phyloP scores from a whole-genome alignment of 2,888 invertebrate species.

The Vesta saturnalis region DNA sequence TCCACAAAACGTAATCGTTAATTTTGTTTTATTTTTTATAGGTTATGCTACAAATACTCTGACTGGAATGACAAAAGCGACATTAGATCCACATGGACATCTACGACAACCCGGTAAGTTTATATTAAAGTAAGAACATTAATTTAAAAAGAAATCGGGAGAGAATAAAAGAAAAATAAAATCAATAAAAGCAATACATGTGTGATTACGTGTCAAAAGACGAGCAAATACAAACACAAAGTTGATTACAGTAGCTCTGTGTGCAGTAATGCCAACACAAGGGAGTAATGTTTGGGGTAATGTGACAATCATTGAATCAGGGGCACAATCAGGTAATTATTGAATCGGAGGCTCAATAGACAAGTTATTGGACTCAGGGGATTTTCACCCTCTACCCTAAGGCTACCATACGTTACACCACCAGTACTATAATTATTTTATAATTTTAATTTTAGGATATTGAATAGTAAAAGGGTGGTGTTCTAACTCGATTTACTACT shows the following conservation, averaged over 20 bases:
- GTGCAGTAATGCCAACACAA: constrained; percentile 50
- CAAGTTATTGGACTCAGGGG: constrained; percentile 54
- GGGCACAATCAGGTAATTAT: constrained; percentile 60
- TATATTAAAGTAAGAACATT: not conserved
- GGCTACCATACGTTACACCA: constrained; percentile 16
- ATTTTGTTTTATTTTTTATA: constrained; percentile 62
- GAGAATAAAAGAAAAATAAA: constrained; percentile 11
- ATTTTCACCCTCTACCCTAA: constrained; percentile 42
- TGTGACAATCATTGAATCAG: constrained; percentile 59
- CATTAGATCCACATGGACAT: constrained; percentile 89
- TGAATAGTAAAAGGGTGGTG: not conserved
- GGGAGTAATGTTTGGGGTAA: constrained; percentile 56
- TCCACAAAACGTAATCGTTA: constrained; percentile 38
- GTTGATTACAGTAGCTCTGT: constrained; percentile 49
- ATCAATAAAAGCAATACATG: constrained; percentile 33
- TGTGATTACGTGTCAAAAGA: constrained; percentile 43
- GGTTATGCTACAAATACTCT: constrained; percentile 87
- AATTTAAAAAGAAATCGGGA: not conserved
- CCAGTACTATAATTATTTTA: constrained; percentile 6
- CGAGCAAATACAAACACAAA: constrained; percentile 48
- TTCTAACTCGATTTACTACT: not conserved
- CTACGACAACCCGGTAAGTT: constrained; percentile 87
- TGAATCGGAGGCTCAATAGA: constrained; percentile 57
- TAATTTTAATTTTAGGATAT: not conserved
- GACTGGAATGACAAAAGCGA: constrained; percentile 82